Evolutionary conservation across 2,888 invertebrate species (phyloP).

Genomic region (Tryphoninae sp.): DNA sequence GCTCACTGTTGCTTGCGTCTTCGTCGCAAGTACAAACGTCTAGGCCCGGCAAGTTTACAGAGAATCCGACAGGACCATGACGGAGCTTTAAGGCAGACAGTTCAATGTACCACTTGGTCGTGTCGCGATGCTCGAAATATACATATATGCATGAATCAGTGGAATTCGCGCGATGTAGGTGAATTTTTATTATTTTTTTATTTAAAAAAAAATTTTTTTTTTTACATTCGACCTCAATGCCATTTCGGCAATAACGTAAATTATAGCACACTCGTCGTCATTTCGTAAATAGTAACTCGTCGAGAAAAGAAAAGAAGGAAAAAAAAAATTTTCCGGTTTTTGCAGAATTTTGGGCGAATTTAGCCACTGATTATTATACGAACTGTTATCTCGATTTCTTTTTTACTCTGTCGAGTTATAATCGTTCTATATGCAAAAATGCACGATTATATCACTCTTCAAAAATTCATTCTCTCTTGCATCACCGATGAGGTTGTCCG

Average conservation of each 20-base stretch:
- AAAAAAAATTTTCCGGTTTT: too few species aligned
- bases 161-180: not conserved
- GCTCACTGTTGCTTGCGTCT: not conserved
- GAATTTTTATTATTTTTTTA: not conserved
- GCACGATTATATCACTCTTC: not conserved
- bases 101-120: slow-evolving; percentile 42
- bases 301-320: not conserved
- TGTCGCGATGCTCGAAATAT: not conserved
- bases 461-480: not conserved
- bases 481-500: not conserved
- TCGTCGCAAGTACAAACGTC: not conserved
- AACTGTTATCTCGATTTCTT: too few species aligned
- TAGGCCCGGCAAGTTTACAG: not conserved
- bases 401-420: not conserved
- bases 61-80: slow-evolving; percentile 31
- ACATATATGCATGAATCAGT: not conserved
- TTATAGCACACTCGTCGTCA: not conserved
- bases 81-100: slow-evolving; percentile 46
- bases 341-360: too few species aligned
- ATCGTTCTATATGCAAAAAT: not conserved
- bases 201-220: too few species aligned
- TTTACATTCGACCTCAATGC: too few species aligned
- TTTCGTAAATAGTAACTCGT: not conserved
- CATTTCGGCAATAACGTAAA: too few species aligned
- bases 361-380: too few species aligned